A percentile compares a stretch with the other conserved stretches of the same genome.
Conservation (phyloP, 2,797 vertebrate species). For the Allobates femoralis region DNA sequence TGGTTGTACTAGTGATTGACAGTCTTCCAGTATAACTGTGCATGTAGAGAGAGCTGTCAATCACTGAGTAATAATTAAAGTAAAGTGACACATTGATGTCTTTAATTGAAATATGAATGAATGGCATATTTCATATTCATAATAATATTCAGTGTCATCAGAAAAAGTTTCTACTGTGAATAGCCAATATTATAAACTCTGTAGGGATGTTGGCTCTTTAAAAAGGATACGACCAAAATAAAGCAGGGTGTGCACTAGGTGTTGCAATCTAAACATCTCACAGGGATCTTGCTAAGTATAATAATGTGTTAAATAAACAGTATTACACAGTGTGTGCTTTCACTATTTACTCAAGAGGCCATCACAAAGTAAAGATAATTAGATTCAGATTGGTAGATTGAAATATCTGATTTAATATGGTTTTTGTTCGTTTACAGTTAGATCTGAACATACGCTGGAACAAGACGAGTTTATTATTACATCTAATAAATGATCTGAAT, state of each 20-base stretch:
- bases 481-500: background rate
- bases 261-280: constrained; percentile 39
- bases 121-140: no score
- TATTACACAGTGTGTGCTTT: constrained; percentile 47
- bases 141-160: background rate
- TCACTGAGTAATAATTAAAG: no score
- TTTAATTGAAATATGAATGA: no score
- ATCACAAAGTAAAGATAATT: constrained; percentile 52
- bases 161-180: background rate
- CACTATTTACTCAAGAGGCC: constrained; percentile 37
- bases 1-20: no score
- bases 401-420: constrained; percentile 53
- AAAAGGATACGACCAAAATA: constrained; percentile 12
- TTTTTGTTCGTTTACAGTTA: constrained; percentile 46
- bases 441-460: background rate
- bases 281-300: constrained; percentile 47
- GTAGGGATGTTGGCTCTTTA: background rate
- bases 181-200: background rate
- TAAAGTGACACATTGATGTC: no score
- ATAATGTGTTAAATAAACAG: constrained; percentile 55
- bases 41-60: no score
- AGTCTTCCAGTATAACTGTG: no score
- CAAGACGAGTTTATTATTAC: constrained; percentile 24
- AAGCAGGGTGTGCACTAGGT: constrained; percentile 32
- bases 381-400: constrained; percentile 42